These are phyloP conservation scores for Callithrix jacchus DNA, from an alignment of 2,113 vertebrate genomes.

Conservation along the genomic window DNA sequence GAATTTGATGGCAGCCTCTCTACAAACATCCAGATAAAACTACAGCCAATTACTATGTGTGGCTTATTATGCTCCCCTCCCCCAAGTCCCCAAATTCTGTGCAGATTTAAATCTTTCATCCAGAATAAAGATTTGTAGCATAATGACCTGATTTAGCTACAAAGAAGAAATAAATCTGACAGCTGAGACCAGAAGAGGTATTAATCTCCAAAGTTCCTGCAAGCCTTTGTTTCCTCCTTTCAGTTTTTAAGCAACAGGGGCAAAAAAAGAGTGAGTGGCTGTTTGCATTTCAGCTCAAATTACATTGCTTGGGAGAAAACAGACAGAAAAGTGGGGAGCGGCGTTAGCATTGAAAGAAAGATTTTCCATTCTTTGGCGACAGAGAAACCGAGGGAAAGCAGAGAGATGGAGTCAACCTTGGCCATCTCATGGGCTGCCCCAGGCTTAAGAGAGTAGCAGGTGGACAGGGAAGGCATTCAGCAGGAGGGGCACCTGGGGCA, in stretches of 20 bases:
- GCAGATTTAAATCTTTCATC: constrained; percentile 85
- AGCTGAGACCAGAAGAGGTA: constrained; percentile 84
- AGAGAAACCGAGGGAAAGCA: constrained; percentile 72
- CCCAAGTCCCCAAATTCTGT: constrained; percentile 68
- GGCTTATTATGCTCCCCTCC: constrained; percentile 72
- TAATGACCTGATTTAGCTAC: constrained; percentile 86
- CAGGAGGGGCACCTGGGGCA: constrained; percentile 50
- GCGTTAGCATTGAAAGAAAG: constrained; percentile 78
- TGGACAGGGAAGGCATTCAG: constrained; percentile 58
- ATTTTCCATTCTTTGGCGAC: constrained; percentile 82
- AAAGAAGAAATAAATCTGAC: constrained; percentile 84
- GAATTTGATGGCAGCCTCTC: constrained; percentile 82
- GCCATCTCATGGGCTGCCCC: constrained; percentile 57
- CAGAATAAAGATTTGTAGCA: constrained; percentile 84
- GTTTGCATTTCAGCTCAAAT: constrained; percentile 85
- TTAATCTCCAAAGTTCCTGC: constrained; percentile 85
- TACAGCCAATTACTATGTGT: constrained; percentile 79
- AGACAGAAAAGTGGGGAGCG: constrained; percentile 38
- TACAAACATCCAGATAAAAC: constrained; percentile 80
- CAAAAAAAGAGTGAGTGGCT: constrained; percentile 73
- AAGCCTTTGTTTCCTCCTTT: constrained; percentile 84
- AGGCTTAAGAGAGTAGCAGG: constrained; percentile 65
- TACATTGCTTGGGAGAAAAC: constrained; percentile 78
- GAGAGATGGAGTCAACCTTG: constrained; percentile 56
- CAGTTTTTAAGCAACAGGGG: constrained; percentile 80